These are phyloP conservation scores for Mionectes olivaceus DNA, from an alignment of 2,797 vertebrate genomes.

Conservation along the genomic window DNA sequence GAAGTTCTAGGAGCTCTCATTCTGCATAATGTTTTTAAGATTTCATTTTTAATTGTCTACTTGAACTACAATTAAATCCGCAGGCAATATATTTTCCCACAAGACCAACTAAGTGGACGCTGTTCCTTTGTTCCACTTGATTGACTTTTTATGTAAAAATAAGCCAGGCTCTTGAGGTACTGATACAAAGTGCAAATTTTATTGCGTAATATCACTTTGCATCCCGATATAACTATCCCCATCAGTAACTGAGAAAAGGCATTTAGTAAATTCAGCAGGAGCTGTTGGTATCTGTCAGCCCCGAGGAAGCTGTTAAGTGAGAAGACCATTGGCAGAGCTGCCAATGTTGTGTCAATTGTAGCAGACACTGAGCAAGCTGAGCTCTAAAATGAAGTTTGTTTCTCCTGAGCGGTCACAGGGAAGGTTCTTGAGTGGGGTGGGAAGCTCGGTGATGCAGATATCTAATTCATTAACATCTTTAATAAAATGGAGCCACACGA, in stretches of 20 bases:
- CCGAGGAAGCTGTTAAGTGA: not conserved
- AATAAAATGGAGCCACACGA: not conserved
- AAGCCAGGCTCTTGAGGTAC: not conserved
- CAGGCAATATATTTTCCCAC: not conserved
- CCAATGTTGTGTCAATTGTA: constrained; percentile 43
- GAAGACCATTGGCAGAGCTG: constrained; percentile 18
- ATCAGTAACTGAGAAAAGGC: constrained; percentile 6
- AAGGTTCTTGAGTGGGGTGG: not conserved
- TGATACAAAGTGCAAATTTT: constrained; percentile 28
- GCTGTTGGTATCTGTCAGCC: constrained; percentile 47
- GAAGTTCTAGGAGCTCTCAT: not conserved
- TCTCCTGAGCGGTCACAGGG: not conserved
- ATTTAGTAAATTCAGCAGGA: constrained; percentile 31
- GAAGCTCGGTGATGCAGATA: not conserved
- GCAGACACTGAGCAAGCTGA: not conserved
- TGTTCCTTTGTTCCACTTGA: not conserved
- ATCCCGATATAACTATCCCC: constrained; percentile 17
- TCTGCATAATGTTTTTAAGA: not conserved
- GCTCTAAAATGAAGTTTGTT: not conserved
- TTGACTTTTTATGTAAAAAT: not conserved
- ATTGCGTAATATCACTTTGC: constrained; percentile 41
- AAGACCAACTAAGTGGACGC: not conserved
- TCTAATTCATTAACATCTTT: not conserved
- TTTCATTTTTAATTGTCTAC: not conserved
- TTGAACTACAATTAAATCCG: not conserved